Evolutionary conservation across 2,797 vertebrate genomes (phyloP), one percentile per base, ranked within the genome.

Genomic region (Enoplosus armatus): DNA sequence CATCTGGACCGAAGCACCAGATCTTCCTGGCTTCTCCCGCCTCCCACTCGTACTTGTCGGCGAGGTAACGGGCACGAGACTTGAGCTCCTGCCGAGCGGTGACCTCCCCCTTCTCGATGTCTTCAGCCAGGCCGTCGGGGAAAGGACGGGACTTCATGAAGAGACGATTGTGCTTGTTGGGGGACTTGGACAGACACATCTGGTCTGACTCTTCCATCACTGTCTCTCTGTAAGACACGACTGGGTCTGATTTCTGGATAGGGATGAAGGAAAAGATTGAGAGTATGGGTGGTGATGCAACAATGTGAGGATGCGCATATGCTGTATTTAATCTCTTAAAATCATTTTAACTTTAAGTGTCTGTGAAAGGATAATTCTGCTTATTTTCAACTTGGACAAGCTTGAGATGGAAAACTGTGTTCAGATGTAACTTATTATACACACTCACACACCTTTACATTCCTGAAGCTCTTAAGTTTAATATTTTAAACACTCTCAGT

Each of bases 91-190:
- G 98, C 0, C 97, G 95, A 3, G 95, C 47, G 0, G 94, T 87
- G 58, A 99, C 97, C 0, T 98, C 97, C 0, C 98, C 98, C 83
- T 98, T 98, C 86, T 99, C 97, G 0, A 99, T 98, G 80, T 99
- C 97, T 82, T 99, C 97, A 0, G 97, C 96, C 89, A 99, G 93
- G 22, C 97, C 98, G 0, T 99, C 98, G 0, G 96, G 95, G 92
- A 99, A 96, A 10, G 98, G 98, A 10, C 96, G 87, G 0, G 96
- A 95, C 86, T 97, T 98, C 97, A 99, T 97, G 93, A 98, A 99
- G 55, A 99, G 95, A 68, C 97, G 95, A 89, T 98, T 99, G 96
- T 99, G 98, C 89, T 99, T 99, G 93, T 99, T 99, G 84, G 98
- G 98, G 8, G 97, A 98, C 90, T 99, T 99, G 33, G 97, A 98